Evolutionary conservation across 2,797 vertebrate genomes (phyloP).

Genomic region (Galago senegalensis): DNA sequence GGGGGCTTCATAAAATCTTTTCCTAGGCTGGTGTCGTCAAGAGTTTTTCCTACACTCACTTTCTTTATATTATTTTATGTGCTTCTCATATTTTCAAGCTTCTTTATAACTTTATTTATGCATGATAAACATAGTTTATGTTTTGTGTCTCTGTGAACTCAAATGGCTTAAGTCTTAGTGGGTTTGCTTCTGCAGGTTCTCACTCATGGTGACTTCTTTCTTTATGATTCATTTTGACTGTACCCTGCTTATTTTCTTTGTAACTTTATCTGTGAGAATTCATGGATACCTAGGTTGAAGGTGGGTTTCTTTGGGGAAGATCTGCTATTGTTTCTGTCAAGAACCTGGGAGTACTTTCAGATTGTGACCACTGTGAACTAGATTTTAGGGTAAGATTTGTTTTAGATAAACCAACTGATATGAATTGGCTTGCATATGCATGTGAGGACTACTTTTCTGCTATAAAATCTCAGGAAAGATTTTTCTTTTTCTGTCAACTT

Average conservation of each 20-base stretch:
- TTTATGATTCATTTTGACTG: neutral
- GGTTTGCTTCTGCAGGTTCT: neutral
- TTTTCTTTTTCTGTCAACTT: neutral
- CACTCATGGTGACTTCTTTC: neutral
- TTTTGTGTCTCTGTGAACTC: neutral
- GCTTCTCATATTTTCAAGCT: neutral
- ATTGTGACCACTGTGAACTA: neutral
- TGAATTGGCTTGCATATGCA: neutral
- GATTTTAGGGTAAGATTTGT: neutral
- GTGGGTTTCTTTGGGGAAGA: neutral
- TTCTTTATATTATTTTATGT: conserved; percentile 1
- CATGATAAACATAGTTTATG: neutral
- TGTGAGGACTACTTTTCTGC: neutral
- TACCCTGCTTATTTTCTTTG: neutral
- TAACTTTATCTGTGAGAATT: neutral
- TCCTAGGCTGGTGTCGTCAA: too few species aligned
- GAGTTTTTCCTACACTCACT: too few species aligned
- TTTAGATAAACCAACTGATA: neutral
- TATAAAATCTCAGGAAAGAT: neutral
- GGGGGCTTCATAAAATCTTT: too few species aligned
- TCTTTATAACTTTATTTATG: neutral
- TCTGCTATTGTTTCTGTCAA: neutral
- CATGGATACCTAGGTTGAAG: neutral
- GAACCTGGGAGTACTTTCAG: neutral
- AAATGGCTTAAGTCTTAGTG: neutral